phyloP scores from a whole-genome alignment of 2,113 vertebrate genomes.

The Apteryx owenii region DNA sequence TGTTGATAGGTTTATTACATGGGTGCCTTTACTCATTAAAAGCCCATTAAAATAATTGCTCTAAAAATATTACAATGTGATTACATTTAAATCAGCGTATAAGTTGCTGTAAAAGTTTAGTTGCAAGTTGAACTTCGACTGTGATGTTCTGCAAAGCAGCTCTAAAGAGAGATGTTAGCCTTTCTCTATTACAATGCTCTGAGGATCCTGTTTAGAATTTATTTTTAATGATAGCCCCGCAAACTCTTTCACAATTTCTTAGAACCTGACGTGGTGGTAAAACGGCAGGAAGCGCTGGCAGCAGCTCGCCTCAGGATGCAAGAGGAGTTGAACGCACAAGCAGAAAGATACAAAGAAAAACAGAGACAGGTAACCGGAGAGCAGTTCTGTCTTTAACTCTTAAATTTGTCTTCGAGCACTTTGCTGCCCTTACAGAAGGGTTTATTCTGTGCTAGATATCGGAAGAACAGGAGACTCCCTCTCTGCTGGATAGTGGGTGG shows the following conservation, averaged over 20 bases:
- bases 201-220: not conserved
- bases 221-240: not conserved
- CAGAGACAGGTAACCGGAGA: conserved; percentile 82
- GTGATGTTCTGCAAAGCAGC: not conserved
- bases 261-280: conserved; percentile 83
- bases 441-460: not conserved
- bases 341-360: conserved; percentile 88
- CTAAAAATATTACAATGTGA: not conserved
- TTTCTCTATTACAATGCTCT: not conserved
- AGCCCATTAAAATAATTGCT: not conserved
- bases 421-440: not conserved
- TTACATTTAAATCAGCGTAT: not conserved
- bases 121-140: not conserved
- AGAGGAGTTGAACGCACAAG: conserved; percentile 87
- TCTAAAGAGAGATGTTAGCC: not conserved
- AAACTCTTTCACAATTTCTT: not conserved
- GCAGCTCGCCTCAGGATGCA: conserved; percentile 90
- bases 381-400: not conserved
- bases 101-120: not conserved
- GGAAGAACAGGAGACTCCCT: not conserved
- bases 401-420: not conserved
- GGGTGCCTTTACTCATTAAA: not conserved
- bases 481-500: not conserved
- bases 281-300: conserved; percentile 87
- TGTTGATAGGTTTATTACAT: not conserved